These are phyloP conservation scores for Mythimna lalbum DNA, from an alignment of 2,888 invertebrate species.

Conservation along the genomic window DNA sequence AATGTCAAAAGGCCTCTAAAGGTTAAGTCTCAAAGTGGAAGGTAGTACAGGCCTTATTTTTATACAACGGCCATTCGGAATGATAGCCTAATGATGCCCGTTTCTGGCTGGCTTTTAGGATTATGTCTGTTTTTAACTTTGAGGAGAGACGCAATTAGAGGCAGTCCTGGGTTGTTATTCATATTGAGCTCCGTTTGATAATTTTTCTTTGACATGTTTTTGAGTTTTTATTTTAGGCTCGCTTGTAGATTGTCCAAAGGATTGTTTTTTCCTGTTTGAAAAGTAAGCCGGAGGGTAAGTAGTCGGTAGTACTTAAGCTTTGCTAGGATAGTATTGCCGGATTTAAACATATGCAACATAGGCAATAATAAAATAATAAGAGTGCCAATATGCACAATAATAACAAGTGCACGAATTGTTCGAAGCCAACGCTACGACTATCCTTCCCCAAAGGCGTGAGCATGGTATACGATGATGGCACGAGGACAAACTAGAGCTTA, in stretches of 20 bases:
- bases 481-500: no score
- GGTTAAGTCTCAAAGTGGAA: conserved; percentile 27
- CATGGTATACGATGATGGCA: no score
- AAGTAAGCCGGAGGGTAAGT: neutral
- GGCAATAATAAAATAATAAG: no score
- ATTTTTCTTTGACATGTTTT: conserved; percentile 37
- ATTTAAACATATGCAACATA: no score
- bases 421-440: no score
- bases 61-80: conserved; percentile 20
- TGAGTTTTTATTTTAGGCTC: conserved; percentile 14
- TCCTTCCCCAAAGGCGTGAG: no score
- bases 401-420: no score
- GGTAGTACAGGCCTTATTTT: conserved; percentile 36
- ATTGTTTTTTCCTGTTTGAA: neutral
- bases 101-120: conserved; percentile 29
- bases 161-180: neutral
- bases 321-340: neutral
- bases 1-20: conserved; percentile 51
- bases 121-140: conserved; percentile 41
- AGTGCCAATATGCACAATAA: no score
- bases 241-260: neutral
- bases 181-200: conserved; percentile 19
- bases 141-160: conserved; percentile 27
- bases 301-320: neutral
- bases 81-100: conserved; percentile 45